Conservation (phyloP, 92 coral and sea anemone species). For the Montipora capitata region DNA sequence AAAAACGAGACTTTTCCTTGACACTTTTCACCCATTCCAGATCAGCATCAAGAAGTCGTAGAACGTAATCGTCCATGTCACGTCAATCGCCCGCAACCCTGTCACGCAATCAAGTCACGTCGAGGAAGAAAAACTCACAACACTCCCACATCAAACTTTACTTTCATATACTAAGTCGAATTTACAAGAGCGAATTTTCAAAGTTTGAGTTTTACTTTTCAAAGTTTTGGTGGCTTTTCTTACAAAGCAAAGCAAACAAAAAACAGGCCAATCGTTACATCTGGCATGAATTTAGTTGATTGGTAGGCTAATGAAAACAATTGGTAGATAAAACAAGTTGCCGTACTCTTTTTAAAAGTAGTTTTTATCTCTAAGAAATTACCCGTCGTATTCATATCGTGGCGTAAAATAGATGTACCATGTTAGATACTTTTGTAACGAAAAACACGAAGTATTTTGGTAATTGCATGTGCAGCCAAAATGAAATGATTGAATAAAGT, state of each 20-base stretch:
- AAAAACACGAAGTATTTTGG: slow-evolving; percentile 24
- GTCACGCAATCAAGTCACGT: not conserved
- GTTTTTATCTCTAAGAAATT: slow-evolving; percentile 2
- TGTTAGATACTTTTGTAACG: not conserved
- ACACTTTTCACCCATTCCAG: slow-evolving; percentile 42
- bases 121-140: not conserved
- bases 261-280: too few relatives aligned
- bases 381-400: not conserved
- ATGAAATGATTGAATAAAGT: slow-evolving; percentile 25
- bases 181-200: not conserved
- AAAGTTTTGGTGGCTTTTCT: not conserved
- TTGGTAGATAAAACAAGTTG: not conserved
- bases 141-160: not conserved
- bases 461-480: not conserved
- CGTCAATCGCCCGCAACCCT: not conserved
- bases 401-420: not conserved
- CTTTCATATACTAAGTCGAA: not conserved
- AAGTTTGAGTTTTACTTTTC: slow-evolving; percentile 16
- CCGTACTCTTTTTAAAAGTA: not conserved
- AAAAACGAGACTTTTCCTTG: slow-evolving; percentile 13
- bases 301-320: too few relatives aligned
- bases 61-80: slow-evolving; percentile 16
- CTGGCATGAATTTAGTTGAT: too few relatives aligned
- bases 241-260: too few relatives aligned
- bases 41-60: slow-evolving; percentile 52